Evolutionary conservation across 1,140 invertebrate species (phyloP).

Genomic region (Megathymus violae): DNA sequence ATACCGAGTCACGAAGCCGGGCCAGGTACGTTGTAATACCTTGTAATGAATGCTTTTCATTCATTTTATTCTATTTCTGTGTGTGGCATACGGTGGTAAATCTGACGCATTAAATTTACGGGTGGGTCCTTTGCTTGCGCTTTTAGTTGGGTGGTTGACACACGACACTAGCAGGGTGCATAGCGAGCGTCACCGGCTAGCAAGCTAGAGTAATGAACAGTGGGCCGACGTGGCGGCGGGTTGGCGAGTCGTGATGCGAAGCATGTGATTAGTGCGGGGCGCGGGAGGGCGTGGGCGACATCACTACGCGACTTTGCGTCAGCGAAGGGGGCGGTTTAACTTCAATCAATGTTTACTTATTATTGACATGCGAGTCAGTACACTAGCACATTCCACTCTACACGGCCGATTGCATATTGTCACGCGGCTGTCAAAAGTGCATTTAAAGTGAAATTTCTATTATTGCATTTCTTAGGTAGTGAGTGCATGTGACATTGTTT

Average conservation of each 20-base stretch:
- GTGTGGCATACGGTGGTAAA: slow-evolving; percentile 43
- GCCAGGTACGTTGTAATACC: slow-evolving; percentile 74
- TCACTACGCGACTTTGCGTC: slow-evolving; percentile 54
- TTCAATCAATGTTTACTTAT: slow-evolving; percentile 70
- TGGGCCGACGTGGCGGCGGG: not conserved
- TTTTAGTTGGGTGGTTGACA: slow-evolving; percentile 48
- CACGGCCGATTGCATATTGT: slow-evolving; percentile 53
- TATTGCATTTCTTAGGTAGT: slow-evolving; percentile 61
- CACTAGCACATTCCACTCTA: slow-evolving; percentile 75
- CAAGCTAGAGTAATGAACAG: not conserved
- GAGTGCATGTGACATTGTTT: slow-evolving; percentile 56
- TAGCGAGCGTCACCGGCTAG: slow-evolving; percentile 44
- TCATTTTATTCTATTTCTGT: slow-evolving; percentile 61
- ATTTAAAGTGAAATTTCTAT: slow-evolving; percentile 70
- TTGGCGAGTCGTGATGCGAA: slow-evolving; percentile 39
- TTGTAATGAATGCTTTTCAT: slow-evolving; percentile 46
- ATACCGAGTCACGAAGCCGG: slow-evolving; percentile 66
- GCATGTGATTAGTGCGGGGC: slow-evolving; percentile 70
- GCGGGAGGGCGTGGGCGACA: slow-evolving; percentile 61
- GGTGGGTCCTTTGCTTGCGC: slow-evolving; percentile 32
- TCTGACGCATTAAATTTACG: slow-evolving; percentile 55
- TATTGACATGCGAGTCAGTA: slow-evolving; percentile 73
- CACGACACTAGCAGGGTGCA: slow-evolving; percentile 47
- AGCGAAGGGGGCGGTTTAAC: slow-evolving; percentile 59
- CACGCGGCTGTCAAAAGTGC: slow-evolving; percentile 58